Percentiles rank a stretch among this genome's conserved stretches.
Conservation (phyloP, 2,888 invertebrate species). For the Heliothis peltigera region DNA sequence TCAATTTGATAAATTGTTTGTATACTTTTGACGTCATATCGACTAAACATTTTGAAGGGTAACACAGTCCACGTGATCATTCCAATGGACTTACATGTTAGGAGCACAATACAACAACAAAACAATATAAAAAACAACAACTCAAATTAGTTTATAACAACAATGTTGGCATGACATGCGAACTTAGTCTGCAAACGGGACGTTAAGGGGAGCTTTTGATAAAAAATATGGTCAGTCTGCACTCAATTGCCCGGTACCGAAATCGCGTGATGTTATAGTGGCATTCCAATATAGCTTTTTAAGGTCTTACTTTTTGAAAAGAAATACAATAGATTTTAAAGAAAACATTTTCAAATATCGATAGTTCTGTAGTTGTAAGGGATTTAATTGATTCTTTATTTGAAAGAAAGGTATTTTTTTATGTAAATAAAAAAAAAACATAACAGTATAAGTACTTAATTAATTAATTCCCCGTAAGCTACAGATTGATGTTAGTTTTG, state of each 20-base stretch:
- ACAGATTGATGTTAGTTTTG: conserved; percentile 63
- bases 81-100: conserved; percentile 76
- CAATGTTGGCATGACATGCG: conserved; percentile 85
- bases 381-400: conserved; percentile 9
- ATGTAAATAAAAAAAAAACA: too few species aligned
- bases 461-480: conserved; percentile 32
- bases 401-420: too few species aligned
- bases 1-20: neutral
- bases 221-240: conserved; percentile 51
- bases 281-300: conserved; percentile 14
- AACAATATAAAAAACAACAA: conserved; percentile 52
- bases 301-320: conserved; percentile 14
- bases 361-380: conserved; percentile 13
- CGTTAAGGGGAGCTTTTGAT: conserved; percentile 36
- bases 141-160: conserved; percentile 69
- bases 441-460: too few species aligned
- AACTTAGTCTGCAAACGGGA: conserved; percentile 60
- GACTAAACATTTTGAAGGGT: conserved; percentile 62
- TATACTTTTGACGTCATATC: conserved; percentile 68
- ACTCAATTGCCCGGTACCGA: conserved; percentile 59
- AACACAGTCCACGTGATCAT: conserved; percentile 75
- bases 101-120: conserved; percentile 75
- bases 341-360: conserved; percentile 14
- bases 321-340: conserved; percentile 9
- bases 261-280: conserved; percentile 14